A percentile compares a stretch with the other conserved stretches of the same genome.
phyloP scores from a whole-genome alignment of 2,888 invertebrate genomes.

The Nasonia oneida region DNA sequence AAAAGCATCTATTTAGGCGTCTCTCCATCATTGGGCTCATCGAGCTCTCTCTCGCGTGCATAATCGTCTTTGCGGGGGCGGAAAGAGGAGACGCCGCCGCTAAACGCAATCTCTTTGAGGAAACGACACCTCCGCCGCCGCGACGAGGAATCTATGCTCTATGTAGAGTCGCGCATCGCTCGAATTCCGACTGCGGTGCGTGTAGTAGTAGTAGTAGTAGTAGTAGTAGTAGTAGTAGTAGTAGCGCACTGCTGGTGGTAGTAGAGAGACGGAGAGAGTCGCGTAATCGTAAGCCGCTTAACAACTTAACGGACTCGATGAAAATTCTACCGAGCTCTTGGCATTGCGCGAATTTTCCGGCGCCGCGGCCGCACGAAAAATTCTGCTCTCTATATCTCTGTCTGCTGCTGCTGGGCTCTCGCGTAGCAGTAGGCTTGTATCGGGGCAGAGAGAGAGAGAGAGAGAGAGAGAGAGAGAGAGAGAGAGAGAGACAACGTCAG shows the following conservation, averaged over 20 bases:
- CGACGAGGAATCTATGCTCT: slow-evolving; percentile 14
- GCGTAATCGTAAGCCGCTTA: slow-evolving; percentile 75
- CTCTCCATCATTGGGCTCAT: background rate
- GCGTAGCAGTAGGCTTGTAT: background rate
- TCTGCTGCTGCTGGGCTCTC: too few species aligned
- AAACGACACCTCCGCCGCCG: slow-evolving; percentile 45
- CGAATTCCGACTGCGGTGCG: background rate
- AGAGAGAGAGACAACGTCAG: background rate
- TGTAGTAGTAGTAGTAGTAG: background rate
- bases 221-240: background rate
- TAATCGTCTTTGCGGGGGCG: slow-evolving; percentile 45
- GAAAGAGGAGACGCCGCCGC: slow-evolving; percentile 7
- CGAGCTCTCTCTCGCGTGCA: background rate
- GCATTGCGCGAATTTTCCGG: slow-evolving; percentile 23
- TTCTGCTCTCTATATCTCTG: background rate
- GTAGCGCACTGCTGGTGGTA: too few species aligned
- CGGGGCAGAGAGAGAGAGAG: too few species aligned
- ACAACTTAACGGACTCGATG: slow-evolving; percentile 75
- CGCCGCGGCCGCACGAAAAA: slow-evolving; percentile 13
- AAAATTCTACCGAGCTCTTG: slow-evolving; percentile 71
- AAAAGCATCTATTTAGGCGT: background rate
- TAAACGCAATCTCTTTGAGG: slow-evolving; percentile 52
- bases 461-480: background rate
- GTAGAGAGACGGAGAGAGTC: background rate
- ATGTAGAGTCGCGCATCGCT: background rate